Conservation (phyloP, 2,113 vertebrate species). For the Chaetops frenatus region DNA sequence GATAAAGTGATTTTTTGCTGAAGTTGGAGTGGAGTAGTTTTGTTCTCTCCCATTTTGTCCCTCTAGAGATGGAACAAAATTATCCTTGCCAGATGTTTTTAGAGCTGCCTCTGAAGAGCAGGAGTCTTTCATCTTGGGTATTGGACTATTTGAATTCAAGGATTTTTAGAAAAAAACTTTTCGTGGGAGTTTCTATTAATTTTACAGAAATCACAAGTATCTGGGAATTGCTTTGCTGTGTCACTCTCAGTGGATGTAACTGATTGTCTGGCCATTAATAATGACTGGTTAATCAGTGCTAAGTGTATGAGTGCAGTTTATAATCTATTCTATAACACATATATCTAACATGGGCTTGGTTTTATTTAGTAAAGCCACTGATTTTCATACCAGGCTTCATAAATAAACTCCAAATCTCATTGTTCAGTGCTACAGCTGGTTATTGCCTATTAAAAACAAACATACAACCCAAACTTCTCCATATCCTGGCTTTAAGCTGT, state of each 20-base stretch:
- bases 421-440: background rate
- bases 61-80: background rate
- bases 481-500: background rate
- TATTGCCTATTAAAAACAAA: background rate
- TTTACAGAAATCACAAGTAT: background rate
- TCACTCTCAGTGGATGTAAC: background rate
- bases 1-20: background rate
- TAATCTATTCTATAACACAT: background rate
- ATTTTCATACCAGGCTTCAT: background rate
- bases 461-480: rapidly evolving
- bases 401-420: background rate
- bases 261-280: background rate
- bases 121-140: background rate
- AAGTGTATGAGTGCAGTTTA: background rate
- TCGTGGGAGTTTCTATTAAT: background rate
- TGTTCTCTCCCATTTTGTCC: background rate
- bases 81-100: constrained; percentile 17
- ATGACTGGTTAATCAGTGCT: background rate
- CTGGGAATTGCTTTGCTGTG: background rate
- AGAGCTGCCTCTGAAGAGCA: background rate
- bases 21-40: background rate
- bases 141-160: background rate
- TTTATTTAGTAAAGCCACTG: background rate
- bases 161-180: background rate
- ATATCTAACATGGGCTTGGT: background rate